Base-by-base conservation (phyloP, 2,797 vertebrate species). In the Anguilla obscura region DNA sequence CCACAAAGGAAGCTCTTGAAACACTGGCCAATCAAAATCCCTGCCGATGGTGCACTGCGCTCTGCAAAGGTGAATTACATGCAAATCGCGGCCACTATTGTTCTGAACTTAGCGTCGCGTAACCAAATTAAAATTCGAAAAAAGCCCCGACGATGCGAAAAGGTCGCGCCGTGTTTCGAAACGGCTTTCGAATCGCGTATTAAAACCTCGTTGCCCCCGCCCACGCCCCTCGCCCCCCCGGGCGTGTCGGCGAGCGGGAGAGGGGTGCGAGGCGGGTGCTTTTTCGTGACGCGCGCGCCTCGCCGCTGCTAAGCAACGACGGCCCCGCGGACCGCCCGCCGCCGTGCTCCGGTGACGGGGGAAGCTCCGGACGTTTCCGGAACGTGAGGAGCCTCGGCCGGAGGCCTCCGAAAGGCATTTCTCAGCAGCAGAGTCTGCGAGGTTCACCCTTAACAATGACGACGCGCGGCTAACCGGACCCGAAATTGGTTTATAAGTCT, bases 111-210 rank as follows among this genome's bases (percentile, higher is more conserved):
- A 60, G 83, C 74, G 85, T 88, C 58, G 10, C 33, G 36, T 27
- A 86, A 83, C 88, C 80, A 14, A 90, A 93, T 94, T 94, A 92
- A 95, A 92, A 95, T 95, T 93, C 93, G 92, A 88, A 86, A 45
- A 90, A 52, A 52, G 90, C 92, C 88, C 18, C 80, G 71, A 88
- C 45, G 76, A 82, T 82, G 5, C 89, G 3, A 93, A 92, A 66
- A 95, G 95, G 95, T 96, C 94, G 93, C 80, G 86, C 90, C 85
- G 79, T 92, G 91, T 92, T 91, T 88, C 63, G 84, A 89, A 89
- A 87, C 79, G 91, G 91, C 89, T 80, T 91, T 94, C 96, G 93
- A 93, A 95, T 96, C 94, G 95, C 95, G 92, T 94, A 95, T 94
- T 90, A 92, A 91, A 91, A 93, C 92, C 89, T 93, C 90, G 92